Base-by-base conservation (phyloP, 2,888 invertebrate genomes). In the Nemapogon koenigi region DNA sequence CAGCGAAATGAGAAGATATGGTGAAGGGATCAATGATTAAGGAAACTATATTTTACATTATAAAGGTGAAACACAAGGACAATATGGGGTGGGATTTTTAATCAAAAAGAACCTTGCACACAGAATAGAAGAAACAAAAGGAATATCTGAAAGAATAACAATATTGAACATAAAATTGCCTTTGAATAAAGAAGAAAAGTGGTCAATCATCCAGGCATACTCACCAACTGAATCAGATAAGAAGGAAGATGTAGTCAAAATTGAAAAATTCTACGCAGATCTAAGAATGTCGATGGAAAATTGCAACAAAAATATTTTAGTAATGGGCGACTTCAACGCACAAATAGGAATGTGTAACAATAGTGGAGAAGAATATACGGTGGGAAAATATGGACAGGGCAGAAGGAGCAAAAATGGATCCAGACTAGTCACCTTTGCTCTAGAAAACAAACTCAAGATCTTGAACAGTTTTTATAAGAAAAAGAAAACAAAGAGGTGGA, bases 1-100 rank as follows among this genome's bases (percentile, higher is more conserved):
- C n/a, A 42, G 42, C 11, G 45, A 44, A 41, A 38, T 28, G 40
- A 31, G 36, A 40, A 38, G 40, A 38, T 14, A 18, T 29, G 36
- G 29, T 25, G 38, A 41, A 27, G 17, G 32, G 13, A 41, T 43
- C 7, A 35, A 37, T 32, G 40, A 41, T 19, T 22, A 35, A 22
- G 15, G 18, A n/a, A 32, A 32, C 11, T 38, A 6, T n/a, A 27
- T 27, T 27, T 14, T 27, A n/a, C 28, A n/a, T n/a, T n/a, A n/a
- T n/a, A n/a, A n/a, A n/a, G n/a, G n/a, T n/a, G n/a, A n/a, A n/a
- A n/a, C n/a, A n/a, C n/a, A n/a, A n/a, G n/a, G n/a, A n/a, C n/a
- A n/a, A n/a, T n/a, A n/a, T n/a, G n/a, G n/a, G n/a, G n/a, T n/a
- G n/a, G n/a, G n/a, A n/a, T n/a, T n/a, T n/a, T n/a, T n/a, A n/a